Conservation (phyloP, 2,888 invertebrate species). For the Ichneumon xanthorius region DNA sequence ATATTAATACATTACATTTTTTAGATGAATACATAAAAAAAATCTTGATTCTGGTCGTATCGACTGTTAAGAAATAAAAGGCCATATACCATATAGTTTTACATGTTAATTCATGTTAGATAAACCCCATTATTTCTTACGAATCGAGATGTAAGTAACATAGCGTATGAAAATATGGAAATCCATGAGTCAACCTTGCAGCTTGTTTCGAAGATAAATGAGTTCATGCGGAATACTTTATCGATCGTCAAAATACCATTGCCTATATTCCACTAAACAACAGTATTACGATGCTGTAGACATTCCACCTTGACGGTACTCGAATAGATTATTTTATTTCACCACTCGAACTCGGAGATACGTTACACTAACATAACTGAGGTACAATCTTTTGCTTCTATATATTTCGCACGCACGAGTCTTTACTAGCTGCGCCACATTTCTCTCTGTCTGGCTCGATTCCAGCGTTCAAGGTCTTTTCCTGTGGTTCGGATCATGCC, state of each 20-base stretch:
- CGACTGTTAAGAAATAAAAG: no score
- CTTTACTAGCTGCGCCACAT: neutral
- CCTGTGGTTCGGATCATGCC: neutral
- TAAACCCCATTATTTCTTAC: neutral
- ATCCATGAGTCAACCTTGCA: neutral
- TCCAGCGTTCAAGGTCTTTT: slow-evolving; percentile 30
- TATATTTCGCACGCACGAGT: slow-evolving; percentile 1
- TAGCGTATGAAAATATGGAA: neutral
- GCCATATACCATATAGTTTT: no score
- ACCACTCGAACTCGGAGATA: neutral
- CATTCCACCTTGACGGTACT: neutral
- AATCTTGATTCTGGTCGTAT: no score
- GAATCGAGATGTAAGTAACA: neutral
- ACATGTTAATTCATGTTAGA: no score
- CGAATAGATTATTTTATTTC: neutral
- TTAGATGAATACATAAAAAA: no score
- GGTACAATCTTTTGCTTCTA: neutral
- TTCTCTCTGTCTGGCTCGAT: slow-evolving; percentile 4
- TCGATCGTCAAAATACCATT: neutral
- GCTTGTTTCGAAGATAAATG: neutral
- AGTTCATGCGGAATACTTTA: neutral
- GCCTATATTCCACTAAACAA: neutral
- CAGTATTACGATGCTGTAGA: neutral
- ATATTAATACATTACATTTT: no score
- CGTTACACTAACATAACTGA: neutral